Percentiles rank a stretch among this genome's conserved stretches.
phyloP scores from a whole-genome alignment of 2,888 invertebrate genomes.

The Mythimna lalbum region DNA sequence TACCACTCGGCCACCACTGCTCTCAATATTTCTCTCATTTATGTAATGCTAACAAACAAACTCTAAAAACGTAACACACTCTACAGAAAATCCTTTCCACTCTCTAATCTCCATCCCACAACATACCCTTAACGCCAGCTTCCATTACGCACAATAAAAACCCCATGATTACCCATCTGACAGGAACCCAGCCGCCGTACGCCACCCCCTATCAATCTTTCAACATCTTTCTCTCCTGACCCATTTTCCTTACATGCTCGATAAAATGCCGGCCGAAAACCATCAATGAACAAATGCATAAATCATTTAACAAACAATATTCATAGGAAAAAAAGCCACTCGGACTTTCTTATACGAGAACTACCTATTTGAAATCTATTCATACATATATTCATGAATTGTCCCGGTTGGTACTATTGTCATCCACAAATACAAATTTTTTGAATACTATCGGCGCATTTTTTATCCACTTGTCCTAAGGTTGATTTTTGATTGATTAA shows the following conservation, averaged over 20 bases:
- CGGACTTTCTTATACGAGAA: constrained; percentile 59
- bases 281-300: constrained; percentile 60
- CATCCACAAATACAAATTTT: constrained; percentile 52
- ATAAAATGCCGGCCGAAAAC: constrained; percentile 49
- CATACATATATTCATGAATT: constrained; percentile 72
- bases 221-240: constrained; percentile 55
- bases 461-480: background rate
- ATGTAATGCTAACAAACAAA: too few relatives aligned
- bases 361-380: constrained; percentile 69
- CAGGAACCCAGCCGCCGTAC: constrained; percentile 27
- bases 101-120: constrained; percentile 17
- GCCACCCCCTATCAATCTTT: constrained; percentile 57
- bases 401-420: constrained; percentile 69
- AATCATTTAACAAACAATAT: constrained; percentile 69
- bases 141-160: constrained; percentile 44
- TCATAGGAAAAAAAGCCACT: constrained; percentile 66
- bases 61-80: constrained; percentile 5
- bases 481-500: constrained; percentile 10
- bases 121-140: constrained; percentile 24
- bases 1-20: too few relatives aligned
- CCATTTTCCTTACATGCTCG: constrained; percentile 54
- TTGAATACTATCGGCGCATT: constrained; percentile 2
- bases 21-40: too few relatives aligned
- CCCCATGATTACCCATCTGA: constrained; percentile 45
- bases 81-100: background rate